Evolutionary conservation across 1,140 invertebrate species (phyloP), one percentile per base, ranked within the genome.

Genomic region (Chlorops oryzae): DNA sequence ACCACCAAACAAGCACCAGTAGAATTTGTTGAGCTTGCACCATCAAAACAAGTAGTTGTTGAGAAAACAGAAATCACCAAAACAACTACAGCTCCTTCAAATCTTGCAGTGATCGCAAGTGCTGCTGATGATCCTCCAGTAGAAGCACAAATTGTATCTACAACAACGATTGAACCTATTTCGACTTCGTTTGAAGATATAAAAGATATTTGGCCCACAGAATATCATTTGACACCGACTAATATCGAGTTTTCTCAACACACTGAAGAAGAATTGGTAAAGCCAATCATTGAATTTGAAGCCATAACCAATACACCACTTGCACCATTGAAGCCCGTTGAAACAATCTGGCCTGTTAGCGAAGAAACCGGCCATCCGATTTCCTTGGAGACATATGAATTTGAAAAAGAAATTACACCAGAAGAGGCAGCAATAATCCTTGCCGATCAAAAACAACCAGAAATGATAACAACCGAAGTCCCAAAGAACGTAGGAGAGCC

Each of bases 1-100:
- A 61, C 56, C 59, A 56, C 53, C 51, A 58, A 37, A 50, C 17
- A 63, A 59, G 58, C 59, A 65, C 63, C 55, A 58, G 64, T 63
- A 58, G 63, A 60, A 48, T 51, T 56, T 51, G 49, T 68, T 67
- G 64, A 67, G 57, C 63, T 68, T 57, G 54, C 57, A 59, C 52
- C 58, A 56, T 66, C 66, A 69, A 65, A 58, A 57, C 56, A 66
- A 64, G 66, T 70, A 70, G 66, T 61, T 54, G 59, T 66, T 66
- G 62, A 51, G 21, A 50, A 46, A 44, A 20, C 28, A 48, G 37
- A 45, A 47, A 46, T 42, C 37, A 42, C 35, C 24, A 10, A 44
- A 52, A 35, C 39, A 24, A 43, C 40, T 35, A 42, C 17, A 20
- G 21, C 15, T 35, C 39, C n/a, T n/a, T n/a, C n/a, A n/a, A n/a